Percentiles rank a stretch among this genome's conserved stretches.
Evolutionary conservation across 2,888 invertebrate species (phyloP).

Genomic region (Eristalis pertinax): DNA sequence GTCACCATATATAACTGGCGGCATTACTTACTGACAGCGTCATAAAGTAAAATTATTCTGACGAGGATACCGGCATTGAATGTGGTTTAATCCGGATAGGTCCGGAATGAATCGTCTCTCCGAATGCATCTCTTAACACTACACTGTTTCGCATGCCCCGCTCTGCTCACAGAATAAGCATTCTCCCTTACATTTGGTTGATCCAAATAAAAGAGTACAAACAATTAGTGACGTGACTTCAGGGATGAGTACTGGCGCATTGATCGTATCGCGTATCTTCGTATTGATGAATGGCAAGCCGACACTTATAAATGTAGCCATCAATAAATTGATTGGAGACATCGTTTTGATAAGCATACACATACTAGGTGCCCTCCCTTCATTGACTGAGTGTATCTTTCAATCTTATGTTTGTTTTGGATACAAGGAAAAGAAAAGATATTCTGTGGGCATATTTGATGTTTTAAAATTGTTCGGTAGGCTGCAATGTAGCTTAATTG

Average conservation of each 20-base stretch:
- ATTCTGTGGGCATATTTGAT: conserved; percentile 42
- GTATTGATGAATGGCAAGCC: neutral
- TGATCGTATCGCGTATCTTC: neutral
- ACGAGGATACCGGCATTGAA: neutral
- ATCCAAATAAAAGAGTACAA: neutral
- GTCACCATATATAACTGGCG: neutral
- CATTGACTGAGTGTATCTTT: conserved; percentile 11
- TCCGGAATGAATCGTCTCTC: neutral
- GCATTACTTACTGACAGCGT: neutral
- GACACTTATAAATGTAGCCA: conserved; percentile 2
- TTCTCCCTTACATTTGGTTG: neutral
- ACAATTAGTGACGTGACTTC: neutral
- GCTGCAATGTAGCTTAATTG: conserved; percentile 60
- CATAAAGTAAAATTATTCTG: neutral
- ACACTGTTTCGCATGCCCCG: conserved; percentile 8
- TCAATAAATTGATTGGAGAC: conserved; percentile 26
- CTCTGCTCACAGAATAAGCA: neutral
- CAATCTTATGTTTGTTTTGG: neutral
- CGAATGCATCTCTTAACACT: neutral
- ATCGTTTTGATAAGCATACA: neutral
- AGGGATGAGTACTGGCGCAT: conserved; percentile 14
- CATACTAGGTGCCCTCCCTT: neutral
- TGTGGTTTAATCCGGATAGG: neutral
- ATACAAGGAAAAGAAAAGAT: conserved; percentile 3
- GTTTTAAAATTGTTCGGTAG: conserved; percentile 19